Percentiles rank a stretch among this genome's conserved stretches.
Conservation (phyloP, 2,113 vertebrate genomes). For the Nesogale talazaci region DNA sequence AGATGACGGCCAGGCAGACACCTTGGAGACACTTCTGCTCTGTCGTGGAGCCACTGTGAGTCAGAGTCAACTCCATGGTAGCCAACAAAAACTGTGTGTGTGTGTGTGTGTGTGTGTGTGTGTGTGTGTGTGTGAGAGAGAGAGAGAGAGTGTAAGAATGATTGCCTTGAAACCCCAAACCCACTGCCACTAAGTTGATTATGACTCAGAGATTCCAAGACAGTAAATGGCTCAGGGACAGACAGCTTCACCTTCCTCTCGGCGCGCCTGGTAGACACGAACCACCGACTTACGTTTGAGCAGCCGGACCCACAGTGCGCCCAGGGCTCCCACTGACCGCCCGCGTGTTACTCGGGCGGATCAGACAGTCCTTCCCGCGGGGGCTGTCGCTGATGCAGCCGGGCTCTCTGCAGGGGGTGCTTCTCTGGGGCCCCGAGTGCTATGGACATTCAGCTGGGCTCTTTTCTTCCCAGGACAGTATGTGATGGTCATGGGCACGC, state of each 20-base stretch:
- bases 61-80: background rate
- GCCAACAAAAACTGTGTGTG: background rate
- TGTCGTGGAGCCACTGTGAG: background rate
- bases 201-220: no score
- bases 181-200: no score
- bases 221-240: no score
- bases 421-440: background rate
- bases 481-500: constrained; percentile 96
- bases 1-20: background rate
- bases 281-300: no score
- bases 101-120: no score
- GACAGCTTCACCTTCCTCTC: no score
- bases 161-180: no score
- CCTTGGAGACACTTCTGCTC: background rate
- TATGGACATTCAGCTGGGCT: background rate
- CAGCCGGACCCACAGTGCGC: no score
- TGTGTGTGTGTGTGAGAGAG: no score
- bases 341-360: background rate
- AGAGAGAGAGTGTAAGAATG: no score
- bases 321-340: background rate
- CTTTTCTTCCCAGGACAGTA: constrained; percentile 90
- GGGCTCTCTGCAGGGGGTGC: background rate
- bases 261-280: no score
- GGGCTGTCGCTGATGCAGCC: background rate
- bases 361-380: background rate